Conservation (phyloP, 2,113 vertebrate genomes). For the Mesoclemmys tuberculata region DNA sequence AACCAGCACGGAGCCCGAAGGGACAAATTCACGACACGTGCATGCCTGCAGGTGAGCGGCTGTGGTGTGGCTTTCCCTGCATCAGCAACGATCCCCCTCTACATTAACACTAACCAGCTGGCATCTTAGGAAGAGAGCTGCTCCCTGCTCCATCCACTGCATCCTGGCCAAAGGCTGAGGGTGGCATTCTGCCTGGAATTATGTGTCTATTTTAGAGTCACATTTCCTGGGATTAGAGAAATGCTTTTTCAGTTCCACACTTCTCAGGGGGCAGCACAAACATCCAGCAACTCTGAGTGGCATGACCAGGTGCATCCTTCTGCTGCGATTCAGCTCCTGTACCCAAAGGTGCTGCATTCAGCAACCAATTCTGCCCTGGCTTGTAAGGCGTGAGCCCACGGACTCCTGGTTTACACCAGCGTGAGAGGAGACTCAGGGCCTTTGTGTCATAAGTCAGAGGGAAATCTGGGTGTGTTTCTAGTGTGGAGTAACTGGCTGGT, state of each 20-base stretch:
- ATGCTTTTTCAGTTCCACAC: not conserved
- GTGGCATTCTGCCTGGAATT: not conserved
- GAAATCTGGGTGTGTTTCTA: not conserved
- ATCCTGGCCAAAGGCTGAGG: not conserved
- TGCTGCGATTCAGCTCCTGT: not conserved
- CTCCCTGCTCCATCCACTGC: not conserved
- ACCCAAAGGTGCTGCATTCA: not conserved
- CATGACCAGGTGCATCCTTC: not conserved
- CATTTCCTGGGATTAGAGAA: not conserved
- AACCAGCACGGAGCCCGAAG: not conserved
- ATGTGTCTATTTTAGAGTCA: not conserved
- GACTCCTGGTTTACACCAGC: not conserved
- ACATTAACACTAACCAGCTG: not conserved
- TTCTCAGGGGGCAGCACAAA: not conserved
- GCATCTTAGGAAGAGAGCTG: not conserved
- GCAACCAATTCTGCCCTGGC: not conserved
- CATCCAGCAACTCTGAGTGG: not conserved
- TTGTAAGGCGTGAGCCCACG: not conserved
- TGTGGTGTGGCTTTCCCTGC: not conserved
- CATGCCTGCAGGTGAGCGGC: not conserved
- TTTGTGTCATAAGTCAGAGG: not conserved
- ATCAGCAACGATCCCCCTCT: not conserved
- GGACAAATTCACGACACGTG: accelerated
- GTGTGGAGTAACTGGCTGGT: not conserved
- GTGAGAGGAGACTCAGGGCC: too few relatives aligned